Evolutionary conservation across 2,888 invertebrate species (phyloP), one percentile per base, ranked within the genome.

Genomic region (Scelioninae gen. 1): DNA sequence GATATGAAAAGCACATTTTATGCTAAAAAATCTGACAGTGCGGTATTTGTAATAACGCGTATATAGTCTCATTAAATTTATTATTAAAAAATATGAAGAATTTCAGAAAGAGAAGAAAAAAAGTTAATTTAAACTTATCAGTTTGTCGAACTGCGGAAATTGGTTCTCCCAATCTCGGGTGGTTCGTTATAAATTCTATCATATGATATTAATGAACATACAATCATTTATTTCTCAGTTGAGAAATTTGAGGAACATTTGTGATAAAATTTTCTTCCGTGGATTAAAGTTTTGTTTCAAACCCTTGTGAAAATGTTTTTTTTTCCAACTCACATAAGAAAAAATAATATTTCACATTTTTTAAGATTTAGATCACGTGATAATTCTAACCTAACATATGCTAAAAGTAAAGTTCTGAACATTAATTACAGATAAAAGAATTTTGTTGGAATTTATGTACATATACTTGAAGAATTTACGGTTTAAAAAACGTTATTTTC

Each of bases 1-100:
- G 78, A 78, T 78, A 78, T 78, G 78, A 69, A 71, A 69, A 78
- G 71, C 63, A 77, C 40, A 38, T 69, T 66, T 62, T 1, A 60
- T 56, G 62, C 63, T 63, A 62, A 62, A 62, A 23, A 69, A 23
- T 63, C 62, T 16, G 45, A 53, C 47, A 29, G 9, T 45, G 29
- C 40, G 65, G 5, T 56, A 51, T 74, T 74, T 63, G 6, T 8
- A 49, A 66, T 53, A 53, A 51, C 32, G 58, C 38, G 56, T 31
- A 32, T 56, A 23, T 45, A 32, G 13, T 51, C n/a, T 34, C 29
- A 31, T 60, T 55, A 5, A 49, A 53, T 62, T 49, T 9, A 4
- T 55, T 78, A 71, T 62, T 63, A 69, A 68, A 69, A 34, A 58
- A 69, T 71, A 45, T 15, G 51, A 76, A 23, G n/a, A 45, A 62